A percentile compares a stretch with the other conserved stretches of the same genome.
phyloP scores from a whole-genome alignment of 1,140 invertebrate species.

The Ceratoteleas bidentatus region DNA sequence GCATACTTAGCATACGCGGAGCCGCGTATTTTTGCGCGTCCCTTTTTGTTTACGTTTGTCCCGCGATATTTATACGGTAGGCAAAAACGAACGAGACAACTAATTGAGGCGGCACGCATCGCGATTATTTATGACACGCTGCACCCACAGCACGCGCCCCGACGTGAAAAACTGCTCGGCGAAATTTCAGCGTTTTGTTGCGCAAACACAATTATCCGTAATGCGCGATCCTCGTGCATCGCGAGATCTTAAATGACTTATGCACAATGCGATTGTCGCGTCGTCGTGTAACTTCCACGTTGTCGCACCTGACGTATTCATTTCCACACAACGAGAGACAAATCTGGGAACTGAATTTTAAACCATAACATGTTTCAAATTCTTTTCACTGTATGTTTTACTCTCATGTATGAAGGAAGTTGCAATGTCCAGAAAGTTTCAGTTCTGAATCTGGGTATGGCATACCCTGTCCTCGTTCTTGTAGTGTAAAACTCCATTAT shows the following conservation, averaged over 20 bases:
- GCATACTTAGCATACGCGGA: constrained; percentile 58
- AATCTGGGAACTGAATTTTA: background rate
- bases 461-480: no score
- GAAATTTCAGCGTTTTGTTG: constrained; percentile 15
- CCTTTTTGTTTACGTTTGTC: constrained; percentile 50
- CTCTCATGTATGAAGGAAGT: background rate
- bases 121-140: constrained; percentile 41
- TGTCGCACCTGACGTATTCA: constrained; percentile 3
- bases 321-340: background rate
- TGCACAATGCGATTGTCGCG: constrained; percentile 12
- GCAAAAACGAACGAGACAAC: constrained; percentile 27
- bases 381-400: background rate
- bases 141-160: constrained; percentile 10
- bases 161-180: background rate
- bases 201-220: constrained; percentile 26
- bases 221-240: constrained; percentile 5
- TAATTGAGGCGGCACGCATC: constrained; percentile 36
- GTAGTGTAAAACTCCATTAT: no score
- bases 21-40: constrained; percentile 26
- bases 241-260: constrained; percentile 13
- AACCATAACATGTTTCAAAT: no score
- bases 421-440: no score
- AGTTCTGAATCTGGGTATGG: no score
- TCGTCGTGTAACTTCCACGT: constrained; percentile 20
- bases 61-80: constrained; percentile 51